phyloP scores from a whole-genome alignment of 2,888 invertebrate genomes.

The Rhopalosiphum nymphaeae region DNA sequence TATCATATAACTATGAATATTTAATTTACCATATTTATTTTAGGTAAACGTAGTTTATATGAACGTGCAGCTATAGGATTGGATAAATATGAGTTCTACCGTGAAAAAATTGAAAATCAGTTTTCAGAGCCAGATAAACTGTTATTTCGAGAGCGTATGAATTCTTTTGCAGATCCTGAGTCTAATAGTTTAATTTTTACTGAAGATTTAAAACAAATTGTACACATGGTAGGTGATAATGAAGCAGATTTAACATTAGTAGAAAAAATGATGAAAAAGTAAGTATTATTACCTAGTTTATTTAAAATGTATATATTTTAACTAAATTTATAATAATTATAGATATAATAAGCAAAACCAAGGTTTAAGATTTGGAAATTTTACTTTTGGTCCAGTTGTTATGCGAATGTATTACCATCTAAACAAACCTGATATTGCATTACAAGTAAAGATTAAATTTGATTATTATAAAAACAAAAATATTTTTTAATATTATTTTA shows the following conservation, averaged over 20 bases:
- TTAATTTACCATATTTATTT: slow-evolving; percentile 20
- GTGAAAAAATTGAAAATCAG: slow-evolving; percentile 75
- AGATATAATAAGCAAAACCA: slow-evolving; percentile 81
- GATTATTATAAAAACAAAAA: neutral
- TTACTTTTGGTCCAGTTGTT: slow-evolving; percentile 84
- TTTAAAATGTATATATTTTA: slow-evolving; percentile 4
- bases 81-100: slow-evolving; percentile 74
- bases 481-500: neutral
- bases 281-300: slow-evolving; percentile 67
- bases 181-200: slow-evolving; percentile 81
- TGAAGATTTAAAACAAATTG: slow-evolving; percentile 86
- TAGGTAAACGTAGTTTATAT: slow-evolving; percentile 65
- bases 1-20: neutral
- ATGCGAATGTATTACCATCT: slow-evolving; percentile 83
- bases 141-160: slow-evolving; percentile 81
- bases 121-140: slow-evolving; percentile 70
- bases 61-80: slow-evolving; percentile 76
- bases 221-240: slow-evolving; percentile 77
- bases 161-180: slow-evolving; percentile 74
- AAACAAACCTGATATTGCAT: slow-evolving; percentile 78
- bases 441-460: slow-evolving; percentile 71
- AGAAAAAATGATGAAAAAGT: slow-evolving; percentile 80
- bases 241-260: slow-evolving; percentile 77
- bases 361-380: slow-evolving; percentile 83
- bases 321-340: slow-evolving; percentile 68